These are phyloP conservation scores for Antennarius maculatus DNA, from an alignment of 2,797 vertebrate species.

Conservation along the genomic window DNA sequence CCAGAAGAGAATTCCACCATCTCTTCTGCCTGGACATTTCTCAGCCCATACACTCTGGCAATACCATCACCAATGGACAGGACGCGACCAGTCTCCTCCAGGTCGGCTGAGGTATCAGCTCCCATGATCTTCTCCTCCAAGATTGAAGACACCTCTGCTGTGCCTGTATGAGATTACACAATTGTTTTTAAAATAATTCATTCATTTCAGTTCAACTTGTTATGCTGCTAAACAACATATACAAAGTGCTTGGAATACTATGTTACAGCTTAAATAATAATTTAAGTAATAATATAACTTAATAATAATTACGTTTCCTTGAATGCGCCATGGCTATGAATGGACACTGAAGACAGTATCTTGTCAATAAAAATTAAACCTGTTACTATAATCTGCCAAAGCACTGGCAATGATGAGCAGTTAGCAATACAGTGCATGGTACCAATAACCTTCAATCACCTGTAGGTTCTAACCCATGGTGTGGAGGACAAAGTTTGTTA, in stretches of 20 bases:
- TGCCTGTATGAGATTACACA: conserved; percentile 49
- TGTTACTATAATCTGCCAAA: not conserved
- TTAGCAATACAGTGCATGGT: fast-evolving
- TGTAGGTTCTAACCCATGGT: not conserved
- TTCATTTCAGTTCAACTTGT: too few relatives aligned
- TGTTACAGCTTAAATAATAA: too few relatives aligned
- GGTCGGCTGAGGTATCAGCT: conserved; percentile 89
- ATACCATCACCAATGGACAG: conserved; percentile 98
- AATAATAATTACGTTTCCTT: too few relatives aligned
- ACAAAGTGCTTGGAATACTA: too few relatives aligned
- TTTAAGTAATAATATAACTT: too few relatives aligned
- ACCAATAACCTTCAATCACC: conserved; percentile 17
- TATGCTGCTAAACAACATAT: too few relatives aligned
- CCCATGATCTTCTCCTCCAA: conserved; percentile 96
- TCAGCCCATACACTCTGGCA: conserved; percentile 94
- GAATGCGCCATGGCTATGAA: not conserved
- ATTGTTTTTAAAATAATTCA: too few relatives aligned
- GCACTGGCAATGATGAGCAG: not conserved
- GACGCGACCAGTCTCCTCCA: conserved; percentile 96
- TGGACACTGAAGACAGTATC: too few relatives aligned
- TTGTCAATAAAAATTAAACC: too few relatives aligned
- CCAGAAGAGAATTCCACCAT: conserved; percentile 99
- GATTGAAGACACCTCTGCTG: conserved; percentile 91
- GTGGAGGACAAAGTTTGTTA: not conserved
- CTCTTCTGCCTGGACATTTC: conserved; percentile 98